Base-by-base conservation (phyloP, 2,797 vertebrate genomes). In the Enteromius mattozi region DNA sequence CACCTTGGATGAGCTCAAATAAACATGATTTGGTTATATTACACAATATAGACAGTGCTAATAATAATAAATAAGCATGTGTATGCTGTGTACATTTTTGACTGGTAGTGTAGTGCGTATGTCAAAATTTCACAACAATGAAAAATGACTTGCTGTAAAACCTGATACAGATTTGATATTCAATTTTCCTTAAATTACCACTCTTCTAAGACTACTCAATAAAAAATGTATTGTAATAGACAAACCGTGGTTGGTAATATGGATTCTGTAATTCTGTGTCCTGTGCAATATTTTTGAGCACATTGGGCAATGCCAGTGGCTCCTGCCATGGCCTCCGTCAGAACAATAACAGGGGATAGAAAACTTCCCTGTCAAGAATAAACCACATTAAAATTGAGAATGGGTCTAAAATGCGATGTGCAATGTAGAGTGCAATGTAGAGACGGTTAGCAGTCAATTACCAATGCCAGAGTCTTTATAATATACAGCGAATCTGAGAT, bases 301-400 rank as follows among this genome's bases (percentile, higher is more conserved):
- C 51, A 61, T 65, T 21, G 82, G 76, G 56, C 75, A 84, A 61
- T 84, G 74, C 82, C 82, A 84, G 49, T 84, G 82, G 24, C 79
- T 69, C 79, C 79, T 70, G 30, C 63, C 66, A 2, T 54, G 47
- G 3, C 79, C 63, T 81, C 79, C 63, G 14, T 81, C 80, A 10
- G 80, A 24, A 27, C 80, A 81, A 14, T 81, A 81, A 42, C 80
- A 81, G 6, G 80, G 80, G 49, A 81, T 81, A 0, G 80, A 81
- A 8, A 81, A 81, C 80, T 72, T 81, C 47, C 68, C 80, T 81
- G 49, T 45, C n/a, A 14, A 65, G 1, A 65, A 63, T 59, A 78
- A 9, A 78, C 6, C 12, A 7, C 27, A 45, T 33, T 47, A 47
- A 1, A 21, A 24, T 7, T 1, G 9, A 35, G 27, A 21, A 37